Evolutionary conservation across 2,888 invertebrate species (phyloP).

Genomic region (Tenthredo notha): DNA sequence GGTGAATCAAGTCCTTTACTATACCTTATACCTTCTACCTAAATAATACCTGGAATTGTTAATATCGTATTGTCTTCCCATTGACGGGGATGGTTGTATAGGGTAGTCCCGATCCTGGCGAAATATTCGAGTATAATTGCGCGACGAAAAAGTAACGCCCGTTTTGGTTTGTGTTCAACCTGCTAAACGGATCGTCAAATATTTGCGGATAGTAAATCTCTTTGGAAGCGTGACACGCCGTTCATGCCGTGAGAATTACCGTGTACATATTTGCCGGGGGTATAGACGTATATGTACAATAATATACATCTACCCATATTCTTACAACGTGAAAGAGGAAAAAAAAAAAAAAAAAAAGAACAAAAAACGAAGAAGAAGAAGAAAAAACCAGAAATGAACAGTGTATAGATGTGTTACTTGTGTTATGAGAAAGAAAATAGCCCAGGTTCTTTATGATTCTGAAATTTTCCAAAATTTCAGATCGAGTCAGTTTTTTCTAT

Average conservation of each 20-base stretch:
- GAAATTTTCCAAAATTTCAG: background rate
- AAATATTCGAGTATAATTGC: background rate
- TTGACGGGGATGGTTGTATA: background rate
- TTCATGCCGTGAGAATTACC: constrained; percentile 11
- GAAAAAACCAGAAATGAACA: background rate
- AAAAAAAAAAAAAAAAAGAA: background rate
- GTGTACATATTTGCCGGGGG: constrained; percentile 43
- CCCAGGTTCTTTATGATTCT: background rate
- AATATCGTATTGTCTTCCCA: background rate
- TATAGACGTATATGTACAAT: background rate
- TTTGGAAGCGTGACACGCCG: constrained; percentile 39
- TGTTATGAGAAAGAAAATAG: background rate
- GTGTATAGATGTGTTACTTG: background rate
- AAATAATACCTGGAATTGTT: background rate
- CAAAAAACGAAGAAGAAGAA: background rate
- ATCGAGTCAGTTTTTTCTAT: background rate
- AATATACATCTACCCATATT: background rate
- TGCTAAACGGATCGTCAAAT: constrained; percentile 42
- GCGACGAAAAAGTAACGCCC: constrained; percentile 24
- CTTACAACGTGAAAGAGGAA: background rate
- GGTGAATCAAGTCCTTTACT: constrained; percentile 34
- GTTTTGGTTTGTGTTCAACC: background rate
- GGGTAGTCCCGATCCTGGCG: background rate
- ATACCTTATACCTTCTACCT: background rate
- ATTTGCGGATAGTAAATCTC: constrained; percentile 48